Percentiles rank a stretch among this genome's conserved stretches.
These are phyloP conservation scores for Fregetta grallaria DNA, from an alignment of 2,113 vertebrate species.

Conservation along the genomic window DNA sequence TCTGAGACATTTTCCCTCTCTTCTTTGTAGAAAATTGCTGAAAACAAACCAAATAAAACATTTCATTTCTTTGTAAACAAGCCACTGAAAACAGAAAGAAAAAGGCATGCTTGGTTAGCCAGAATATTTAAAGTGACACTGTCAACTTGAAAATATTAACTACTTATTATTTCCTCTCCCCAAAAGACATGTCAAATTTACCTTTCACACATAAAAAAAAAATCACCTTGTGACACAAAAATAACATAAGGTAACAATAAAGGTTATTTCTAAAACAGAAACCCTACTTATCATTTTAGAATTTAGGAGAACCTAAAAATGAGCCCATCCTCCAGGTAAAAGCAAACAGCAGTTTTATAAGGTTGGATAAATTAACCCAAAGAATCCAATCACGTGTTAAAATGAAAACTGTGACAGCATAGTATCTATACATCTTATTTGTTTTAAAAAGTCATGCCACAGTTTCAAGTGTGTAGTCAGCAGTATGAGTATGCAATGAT, in stretches of 20 bases:
- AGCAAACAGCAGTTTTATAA: neutral
- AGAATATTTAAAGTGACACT: constrained; percentile 4
- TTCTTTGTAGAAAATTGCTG: constrained; percentile 55
- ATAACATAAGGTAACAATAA: neutral
- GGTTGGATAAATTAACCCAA: neutral
- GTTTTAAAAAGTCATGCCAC: neutral
- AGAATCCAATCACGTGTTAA: neutral
- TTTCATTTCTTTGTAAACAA: constrained; percentile 8
- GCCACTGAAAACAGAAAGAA: constrained; percentile 7
- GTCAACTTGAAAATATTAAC: neutral
- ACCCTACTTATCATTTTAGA: neutral
- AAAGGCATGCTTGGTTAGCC: neutral
- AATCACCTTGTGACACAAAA: neutral
- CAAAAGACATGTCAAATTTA: neutral
- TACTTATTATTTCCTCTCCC: neutral
- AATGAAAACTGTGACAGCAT: neutral
- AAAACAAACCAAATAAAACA: constrained; percentile 66
- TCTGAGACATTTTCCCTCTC: constrained; percentile 31
- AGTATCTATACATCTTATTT: neutral
- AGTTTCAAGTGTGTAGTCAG: neutral
- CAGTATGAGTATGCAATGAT: neutral
- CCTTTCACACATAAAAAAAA: neutral
- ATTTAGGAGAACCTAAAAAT: neutral
- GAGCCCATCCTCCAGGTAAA: neutral
- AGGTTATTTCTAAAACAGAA: neutral